These are phyloP conservation scores for Drosophila asahinai DNA, from an alignment of 1,140 invertebrate species.

Conservation along the genomic window DNA sequence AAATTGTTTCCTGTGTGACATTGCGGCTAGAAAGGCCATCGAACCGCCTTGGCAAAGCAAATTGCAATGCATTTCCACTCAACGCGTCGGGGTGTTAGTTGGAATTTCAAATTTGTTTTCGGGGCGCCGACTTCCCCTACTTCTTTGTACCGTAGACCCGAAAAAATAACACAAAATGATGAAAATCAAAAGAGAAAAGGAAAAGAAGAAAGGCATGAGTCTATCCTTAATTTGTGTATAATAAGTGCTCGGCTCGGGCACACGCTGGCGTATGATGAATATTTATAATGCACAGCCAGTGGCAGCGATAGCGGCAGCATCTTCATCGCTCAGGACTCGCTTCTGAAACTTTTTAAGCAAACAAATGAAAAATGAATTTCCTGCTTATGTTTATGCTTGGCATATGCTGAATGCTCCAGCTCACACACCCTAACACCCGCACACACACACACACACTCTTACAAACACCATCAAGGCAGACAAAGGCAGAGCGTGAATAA, in stretches of 20 bases:
- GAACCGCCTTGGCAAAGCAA: slow-evolving; percentile 64
- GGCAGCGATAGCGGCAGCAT: slow-evolving; percentile 43
- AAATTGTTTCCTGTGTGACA: slow-evolving; percentile 27
- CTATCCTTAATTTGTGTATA: slow-evolving; percentile 79
- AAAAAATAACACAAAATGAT: slow-evolving; percentile 11
- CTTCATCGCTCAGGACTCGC: slow-evolving; percentile 50
- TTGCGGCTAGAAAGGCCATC: slow-evolving; percentile 56
- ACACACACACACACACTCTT: slow-evolving; percentile 13
- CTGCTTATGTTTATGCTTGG: slow-evolving; percentile 80
- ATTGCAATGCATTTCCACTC: slow-evolving; percentile 67
- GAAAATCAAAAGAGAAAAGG: slow-evolving; percentile 4
- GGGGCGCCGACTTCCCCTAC: slow-evolving; percentile 9
- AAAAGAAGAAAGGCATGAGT: slow-evolving; percentile 36
- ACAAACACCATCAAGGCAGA: slow-evolving; percentile 58
- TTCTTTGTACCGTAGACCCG: neutral
- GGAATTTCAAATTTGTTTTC: slow-evolving; percentile 79
- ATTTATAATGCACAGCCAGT: slow-evolving; percentile 66
- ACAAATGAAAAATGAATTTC: slow-evolving; percentile 84
- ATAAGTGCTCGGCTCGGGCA: slow-evolving; percentile 70
- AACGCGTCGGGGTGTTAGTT: slow-evolving; percentile 58
- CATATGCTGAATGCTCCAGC: slow-evolving; percentile 74
- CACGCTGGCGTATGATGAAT: slow-evolving; percentile 74
- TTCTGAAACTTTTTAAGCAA: slow-evolving; percentile 74
- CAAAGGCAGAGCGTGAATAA: slow-evolving; percentile 79
- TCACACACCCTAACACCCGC: slow-evolving; percentile 33